Evolutionary conservation across 2,113 vertebrate species (phyloP).

Genomic region (Labeo rohita): DNA sequence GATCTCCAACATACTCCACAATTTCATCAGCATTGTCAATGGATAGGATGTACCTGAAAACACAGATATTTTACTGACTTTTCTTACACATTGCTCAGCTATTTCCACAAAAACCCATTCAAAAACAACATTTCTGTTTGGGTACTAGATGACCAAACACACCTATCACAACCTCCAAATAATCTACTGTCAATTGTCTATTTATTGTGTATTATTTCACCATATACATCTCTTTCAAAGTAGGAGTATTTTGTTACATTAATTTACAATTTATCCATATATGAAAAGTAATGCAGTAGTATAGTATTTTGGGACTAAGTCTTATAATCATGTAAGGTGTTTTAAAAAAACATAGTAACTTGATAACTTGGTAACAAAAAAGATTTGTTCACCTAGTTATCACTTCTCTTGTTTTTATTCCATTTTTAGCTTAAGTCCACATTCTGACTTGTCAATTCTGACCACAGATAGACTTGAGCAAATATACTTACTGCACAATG

Average conservation of each 20-base stretch:
- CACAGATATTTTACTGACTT: neutral
- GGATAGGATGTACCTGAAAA: conserved; percentile 87
- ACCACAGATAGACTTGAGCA: neutral
- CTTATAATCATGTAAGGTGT: neutral
- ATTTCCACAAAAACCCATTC: neutral
- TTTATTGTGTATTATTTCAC: neutral
- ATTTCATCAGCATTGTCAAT: conserved; percentile 90
- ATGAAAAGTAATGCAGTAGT: neutral
- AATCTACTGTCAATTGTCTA: neutral
- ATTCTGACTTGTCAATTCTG: neutral
- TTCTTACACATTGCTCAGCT: neutral
- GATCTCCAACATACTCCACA: conserved; percentile 89
- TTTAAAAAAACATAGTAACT: neutral
- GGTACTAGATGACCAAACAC: neutral
- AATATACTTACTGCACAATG: conserved; percentile 36
- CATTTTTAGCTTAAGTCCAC: neutral
- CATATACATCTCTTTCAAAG: no score
- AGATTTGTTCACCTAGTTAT: neutral
- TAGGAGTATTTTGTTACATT: no score
- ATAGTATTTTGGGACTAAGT: neutral
- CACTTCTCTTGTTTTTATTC: no score
- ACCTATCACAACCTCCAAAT: neutral
- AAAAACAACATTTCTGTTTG: neutral
- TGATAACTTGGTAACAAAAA: neutral
- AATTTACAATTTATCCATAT: neutral